phyloP scores from a whole-genome alignment of 2,113 vertebrate genomes.

The Porphyrio hochstetteri region DNA sequence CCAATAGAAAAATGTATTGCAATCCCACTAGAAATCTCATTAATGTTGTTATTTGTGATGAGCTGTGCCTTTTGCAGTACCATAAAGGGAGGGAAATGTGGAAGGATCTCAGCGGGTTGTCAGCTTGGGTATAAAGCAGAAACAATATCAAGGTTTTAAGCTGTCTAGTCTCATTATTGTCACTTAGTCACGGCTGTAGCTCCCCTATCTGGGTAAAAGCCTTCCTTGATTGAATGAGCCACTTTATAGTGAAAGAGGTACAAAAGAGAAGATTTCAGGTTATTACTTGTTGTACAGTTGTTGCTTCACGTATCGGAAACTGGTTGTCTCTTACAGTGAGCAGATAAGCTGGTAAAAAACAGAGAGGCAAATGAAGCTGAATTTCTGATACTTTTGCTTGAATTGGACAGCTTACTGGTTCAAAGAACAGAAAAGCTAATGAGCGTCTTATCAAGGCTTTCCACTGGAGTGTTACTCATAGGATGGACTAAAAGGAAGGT shows the following conservation, averaged over 20 bases:
- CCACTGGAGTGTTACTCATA: not conserved
- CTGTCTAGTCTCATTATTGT: constrained; percentile 1
- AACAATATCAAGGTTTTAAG: constrained; percentile 51
- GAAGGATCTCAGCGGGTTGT: constrained; percentile 24
- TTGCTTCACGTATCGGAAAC: not conserved
- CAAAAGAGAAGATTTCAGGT: not conserved
- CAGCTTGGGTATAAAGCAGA: constrained; percentile 20
- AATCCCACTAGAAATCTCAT: constrained; percentile 42
- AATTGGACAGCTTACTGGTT: not conserved
- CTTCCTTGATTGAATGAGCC: not conserved
- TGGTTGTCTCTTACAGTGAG: not conserved
- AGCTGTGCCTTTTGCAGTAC: not conserved
- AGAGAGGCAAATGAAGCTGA: not conserved
- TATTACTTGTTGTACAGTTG: not conserved
- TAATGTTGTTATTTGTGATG: constrained; percentile 24
- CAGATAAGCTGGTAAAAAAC: not conserved
- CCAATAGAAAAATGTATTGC: constrained; percentile 21
- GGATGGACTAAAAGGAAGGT: not conserved
- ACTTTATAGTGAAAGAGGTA: not conserved
- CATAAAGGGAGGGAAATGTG: not conserved
- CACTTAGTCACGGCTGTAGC: not conserved
- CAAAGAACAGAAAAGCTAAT: not conserved
- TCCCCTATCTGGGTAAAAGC: not conserved
- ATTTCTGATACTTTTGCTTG: not conserved
- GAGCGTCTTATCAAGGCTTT: not conserved